These are phyloP conservation scores for Tricholaema leucomelas DNA, from an alignment of 2,113 vertebrate genomes.

Conservation along the genomic window DNA sequence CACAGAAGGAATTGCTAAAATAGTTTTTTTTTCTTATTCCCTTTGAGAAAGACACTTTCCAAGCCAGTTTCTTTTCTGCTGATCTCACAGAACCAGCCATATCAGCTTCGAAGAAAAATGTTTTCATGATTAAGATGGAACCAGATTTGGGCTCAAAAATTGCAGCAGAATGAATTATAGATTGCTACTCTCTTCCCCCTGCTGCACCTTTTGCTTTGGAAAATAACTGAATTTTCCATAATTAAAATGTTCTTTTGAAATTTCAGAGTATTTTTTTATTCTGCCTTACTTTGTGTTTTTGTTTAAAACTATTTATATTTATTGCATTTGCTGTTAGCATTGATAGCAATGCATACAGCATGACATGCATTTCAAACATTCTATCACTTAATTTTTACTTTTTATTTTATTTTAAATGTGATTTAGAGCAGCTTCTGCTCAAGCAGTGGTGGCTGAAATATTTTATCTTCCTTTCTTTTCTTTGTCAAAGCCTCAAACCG, in stretches of 20 bases:
- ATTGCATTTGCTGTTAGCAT: neutral
- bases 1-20: neutral
- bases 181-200: neutral
- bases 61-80: neutral
- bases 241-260: neutral
- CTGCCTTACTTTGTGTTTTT: neutral
- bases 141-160: neutral
- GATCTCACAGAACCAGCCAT: neutral
- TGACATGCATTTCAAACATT: neutral
- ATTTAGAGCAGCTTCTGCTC: neutral
- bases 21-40: neutral
- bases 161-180: neutral
- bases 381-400: neutral
- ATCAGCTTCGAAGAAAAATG: neutral
- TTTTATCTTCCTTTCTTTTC: constrained; percentile 2
- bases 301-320: neutral
- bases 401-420: neutral
- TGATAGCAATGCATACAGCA: neutral
- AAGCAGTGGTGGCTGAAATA: neutral
- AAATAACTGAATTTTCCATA: neutral
- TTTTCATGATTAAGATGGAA: neutral
- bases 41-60: neutral
- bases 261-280: neutral
- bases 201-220: neutral
- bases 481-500: constrained; percentile 24